These are phyloP conservation scores for Sitobion miscanthi DNA, from an alignment of 1,140 invertebrate species.

Conservation along the genomic window DNA sequence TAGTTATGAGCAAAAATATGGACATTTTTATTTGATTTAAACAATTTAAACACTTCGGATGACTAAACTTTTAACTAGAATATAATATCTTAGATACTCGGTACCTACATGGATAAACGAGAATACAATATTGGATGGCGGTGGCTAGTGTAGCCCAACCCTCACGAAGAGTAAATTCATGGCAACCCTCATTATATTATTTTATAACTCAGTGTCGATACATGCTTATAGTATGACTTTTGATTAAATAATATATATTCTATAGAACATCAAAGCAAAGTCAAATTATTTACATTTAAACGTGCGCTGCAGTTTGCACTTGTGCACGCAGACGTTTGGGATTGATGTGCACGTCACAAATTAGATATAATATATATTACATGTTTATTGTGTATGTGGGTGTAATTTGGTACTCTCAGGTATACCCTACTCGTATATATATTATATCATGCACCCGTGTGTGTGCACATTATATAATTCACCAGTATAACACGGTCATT, in stretches of 20 bases:
- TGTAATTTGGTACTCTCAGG: not conserved
- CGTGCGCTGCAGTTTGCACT: not conserved
- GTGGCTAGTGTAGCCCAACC: not conserved
- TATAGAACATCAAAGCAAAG: not conserved
- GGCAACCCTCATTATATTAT: too few relatives aligned
- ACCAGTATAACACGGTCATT: not conserved
- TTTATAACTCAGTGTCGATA: not conserved
- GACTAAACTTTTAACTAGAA: not conserved
- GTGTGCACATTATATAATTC: not conserved
- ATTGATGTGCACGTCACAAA: not conserved
- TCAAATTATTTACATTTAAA: not conserved
- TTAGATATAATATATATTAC: not conserved
- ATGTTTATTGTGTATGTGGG: not conserved
- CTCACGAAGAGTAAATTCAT: not conserved
- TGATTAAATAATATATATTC: not conserved
- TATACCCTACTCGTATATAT: not conserved
- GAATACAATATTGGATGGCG: not conserved
- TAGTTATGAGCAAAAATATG: not conserved
- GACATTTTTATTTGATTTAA: not conserved
- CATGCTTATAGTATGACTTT: not conserved
- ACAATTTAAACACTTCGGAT: not conserved
- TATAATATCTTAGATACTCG: not conserved
- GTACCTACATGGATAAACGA: not conserved
- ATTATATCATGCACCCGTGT: not conserved
- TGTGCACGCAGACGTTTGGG: not conserved